Base-by-base conservation (phyloP, 2,797 vertebrate genomes). In the Malurus leucopterus region DNA sequence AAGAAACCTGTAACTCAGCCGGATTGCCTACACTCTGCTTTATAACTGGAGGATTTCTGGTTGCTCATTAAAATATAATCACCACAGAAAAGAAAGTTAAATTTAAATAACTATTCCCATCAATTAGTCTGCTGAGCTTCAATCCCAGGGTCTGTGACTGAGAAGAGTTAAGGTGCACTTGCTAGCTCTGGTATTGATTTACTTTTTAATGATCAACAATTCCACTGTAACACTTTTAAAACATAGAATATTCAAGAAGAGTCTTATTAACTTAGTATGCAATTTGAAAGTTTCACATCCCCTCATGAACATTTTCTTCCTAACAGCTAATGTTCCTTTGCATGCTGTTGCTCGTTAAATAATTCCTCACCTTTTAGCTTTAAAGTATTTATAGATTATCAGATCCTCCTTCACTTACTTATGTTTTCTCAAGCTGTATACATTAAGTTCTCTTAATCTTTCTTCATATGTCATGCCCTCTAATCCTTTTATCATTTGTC, bases 331-430 rank as follows among this genome's bases (percentile, higher is more conserved):
- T 89, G 89, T 93, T 88, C 80, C 93, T 86, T 92, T 92, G 80
- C 91, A 89, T 89, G 85, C 89, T 93, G 93, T 94, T 93, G 83
- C 88, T 93, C 5, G 83, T 94, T 94, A 95, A 95, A 94, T 93
- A 93, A 95, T 95, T 95, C 93, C 80, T 94, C 92, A 93, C 94
- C 93, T 95, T 93, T 95, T 92, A 95, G 89, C 92, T 95, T 91
- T 93, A n/a, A 89, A 93, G 91, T 94, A 95, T 94, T 95, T 95
- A 95, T 93, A 95, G 93, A 94, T 94, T 93, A 95, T 94, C 89
- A 94, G 92, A 93, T 95, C 92, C 80, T 94, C 91, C 74, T 92
- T 94, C 89, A 93, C 89, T 94, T 93, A 91, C 87, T 94, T 93
- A 92, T 71, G 77, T 73, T 94, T 95, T 88, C 79, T 93, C 85